Base-by-base conservation (phyloP, 1,140 invertebrate genomes). In the Drosophila gunungcola region DNA sequence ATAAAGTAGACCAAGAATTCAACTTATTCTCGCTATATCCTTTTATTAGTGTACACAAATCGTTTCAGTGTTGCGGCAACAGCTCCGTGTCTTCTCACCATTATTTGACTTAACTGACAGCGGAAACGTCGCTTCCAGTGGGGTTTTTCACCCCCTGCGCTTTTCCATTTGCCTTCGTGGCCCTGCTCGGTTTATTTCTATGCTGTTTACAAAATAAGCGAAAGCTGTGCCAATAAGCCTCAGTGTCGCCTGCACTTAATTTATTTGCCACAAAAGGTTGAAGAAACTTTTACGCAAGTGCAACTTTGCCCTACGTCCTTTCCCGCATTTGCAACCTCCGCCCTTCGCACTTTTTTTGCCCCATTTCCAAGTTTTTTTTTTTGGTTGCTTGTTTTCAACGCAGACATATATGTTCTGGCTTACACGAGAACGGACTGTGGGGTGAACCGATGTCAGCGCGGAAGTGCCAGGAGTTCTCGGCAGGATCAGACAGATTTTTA, bases 171-270 rank as follows among this genome's bases (percentile, higher is more conserved):
- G 38, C 21, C 29, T 38, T 3, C 29, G 5, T 7, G 39, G 1
- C 7, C 5, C 7, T 13, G 12, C 48, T 36, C 57, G 46, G 38
- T 54, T 60, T 55, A 39, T 62, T 43, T 60, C 36, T 49, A 16
- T 42, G 62, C 81, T 86, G 83, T 86, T 86, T 83, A 88, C 79
- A 86, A 86, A 88, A 86, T 83, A 88, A 79, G 70, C 79, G 83
- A 82, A 79, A 77, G 79, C 84, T 67, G 65, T 77, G 84, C 82
- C 82, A 85, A 85, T 85, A 85, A 85, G 78, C 82, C 82, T 81
- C 82, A 85, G 81, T 78, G 78, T 81, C 78, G 82, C 83, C 83
- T 88, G 83, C 83, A 80, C 83, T 86, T 83, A 88, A 88, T 86
- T 86, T 83, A 86, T 86, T 86, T 86, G 65, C 84, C 79, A 88